Evolutionary conservation across 2,797 vertebrate species (phyloP).

Genomic region (Myiotriccus ornatus): DNA sequence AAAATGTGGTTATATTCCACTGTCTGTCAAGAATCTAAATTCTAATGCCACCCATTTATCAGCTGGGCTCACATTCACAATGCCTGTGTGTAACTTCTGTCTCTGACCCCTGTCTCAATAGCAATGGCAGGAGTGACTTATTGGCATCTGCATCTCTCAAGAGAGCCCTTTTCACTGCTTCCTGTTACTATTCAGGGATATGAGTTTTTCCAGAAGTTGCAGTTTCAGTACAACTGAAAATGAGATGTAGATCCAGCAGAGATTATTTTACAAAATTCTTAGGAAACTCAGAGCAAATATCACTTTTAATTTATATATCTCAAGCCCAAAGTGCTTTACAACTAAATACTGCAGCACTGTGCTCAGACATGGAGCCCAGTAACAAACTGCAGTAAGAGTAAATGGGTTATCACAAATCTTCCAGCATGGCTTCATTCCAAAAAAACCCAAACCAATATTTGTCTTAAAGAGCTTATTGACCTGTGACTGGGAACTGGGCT

Average conservation of each 20-base stretch:
- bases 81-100: not conserved
- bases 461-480: not conserved
- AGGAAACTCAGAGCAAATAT: not conserved
- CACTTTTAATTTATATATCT: not conserved
- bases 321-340: not conserved
- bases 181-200: not conserved
- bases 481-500: not conserved
- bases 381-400: not conserved
- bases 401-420: not conserved
- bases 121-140: not conserved
- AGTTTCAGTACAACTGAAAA: not conserved
- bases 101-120: not conserved
- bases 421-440: not conserved
- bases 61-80: not conserved
- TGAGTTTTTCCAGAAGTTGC: not conserved
- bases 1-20: not conserved
- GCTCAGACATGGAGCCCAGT: not conserved
- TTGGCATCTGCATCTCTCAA: not conserved
- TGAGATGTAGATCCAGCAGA: not conserved
- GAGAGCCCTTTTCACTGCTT: not conserved
- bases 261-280: not conserved
- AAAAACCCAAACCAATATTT: not conserved
- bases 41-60: not conserved
- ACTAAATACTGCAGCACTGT: not conserved
- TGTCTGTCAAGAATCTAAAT: not conserved